Conservation (phyloP, 2,113 vertebrate genomes). For the Maccullochella peelii region DNA sequence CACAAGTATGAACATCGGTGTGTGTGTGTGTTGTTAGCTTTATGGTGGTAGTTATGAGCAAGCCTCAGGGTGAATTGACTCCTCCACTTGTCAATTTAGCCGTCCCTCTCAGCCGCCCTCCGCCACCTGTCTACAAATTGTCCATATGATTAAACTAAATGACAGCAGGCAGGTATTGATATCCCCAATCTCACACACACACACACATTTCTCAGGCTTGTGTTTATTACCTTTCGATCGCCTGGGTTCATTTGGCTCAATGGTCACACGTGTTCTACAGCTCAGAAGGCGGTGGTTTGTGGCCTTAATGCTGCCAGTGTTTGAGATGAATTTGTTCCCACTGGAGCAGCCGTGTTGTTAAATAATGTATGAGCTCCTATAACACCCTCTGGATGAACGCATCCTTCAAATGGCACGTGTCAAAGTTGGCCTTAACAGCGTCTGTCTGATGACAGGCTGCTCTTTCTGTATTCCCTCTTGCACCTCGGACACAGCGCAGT, state of each 20-base stretch:
- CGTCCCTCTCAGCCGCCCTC: neutral
- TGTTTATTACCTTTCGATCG: constrained; percentile 34
- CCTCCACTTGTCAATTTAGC: constrained; percentile 34
- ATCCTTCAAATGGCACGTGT: constrained; percentile 30
- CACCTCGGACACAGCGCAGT: neutral
- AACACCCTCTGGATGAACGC: constrained; percentile 6
- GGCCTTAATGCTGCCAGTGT: neutral
- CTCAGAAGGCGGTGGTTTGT: neutral
- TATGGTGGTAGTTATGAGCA: constrained; percentile 21
- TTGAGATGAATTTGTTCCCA: neutral
- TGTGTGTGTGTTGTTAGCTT: constrained; percentile 25
- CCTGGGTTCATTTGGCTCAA: neutral
- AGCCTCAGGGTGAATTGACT: constrained; percentile 44
- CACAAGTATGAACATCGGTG: neutral
- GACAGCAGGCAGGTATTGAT: constrained; percentile 31
- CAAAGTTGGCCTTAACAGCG: neutral
- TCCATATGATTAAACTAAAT: constrained; percentile 41
- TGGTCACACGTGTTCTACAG: neutral
- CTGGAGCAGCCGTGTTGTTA: constrained; percentile 19
- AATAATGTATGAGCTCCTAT: constrained; percentile 37
- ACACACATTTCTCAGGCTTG: constrained; percentile 15
- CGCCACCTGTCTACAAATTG: constrained; percentile 43
- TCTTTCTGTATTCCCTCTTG: neutral
- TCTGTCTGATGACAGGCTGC: constrained; percentile 21
- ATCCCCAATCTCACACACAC: constrained; percentile 16